Evolutionary conservation across 2,888 invertebrate genomes (phyloP), one percentile per base, ranked within the genome.

Genomic region (Gymnosoma rotundatum): DNA sequence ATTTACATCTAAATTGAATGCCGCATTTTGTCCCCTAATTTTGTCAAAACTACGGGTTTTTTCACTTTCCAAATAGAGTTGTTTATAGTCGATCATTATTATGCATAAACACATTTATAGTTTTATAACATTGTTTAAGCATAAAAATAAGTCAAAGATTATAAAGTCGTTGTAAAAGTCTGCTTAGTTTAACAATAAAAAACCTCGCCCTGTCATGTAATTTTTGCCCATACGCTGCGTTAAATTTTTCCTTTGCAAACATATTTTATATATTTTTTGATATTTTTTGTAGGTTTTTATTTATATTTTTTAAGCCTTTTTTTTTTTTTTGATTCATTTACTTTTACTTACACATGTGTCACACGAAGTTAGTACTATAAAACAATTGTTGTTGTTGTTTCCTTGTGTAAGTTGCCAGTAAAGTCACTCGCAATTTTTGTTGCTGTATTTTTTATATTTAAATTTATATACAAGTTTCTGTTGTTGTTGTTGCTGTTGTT

Each of bases 301-400:
- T 21, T 74, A 72, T 48, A 54, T 74, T 74, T 69, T 69, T 56
- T 63, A 66, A 72, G 70, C 70, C 50, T 64, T 76, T 69, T 54
- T 54, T 61, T 64, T 42, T 64, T 76, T 69, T 54, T 54, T 61
- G n/a, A 20, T 52, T 69, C 70, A 63, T 78, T 78, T 54, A 52
- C 72, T 73, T 42, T 73, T 52, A 64, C 50, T 73, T 45, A 64
- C 64, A 84, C 84, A 84, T 84, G 78, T 84, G 84, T 81, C 84
- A 84, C 78, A 70, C 58, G 36, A 74, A 58, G 18, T 48, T 20
- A 78, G 50, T 72, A 61, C 48, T 67, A 67, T 69, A 69, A 84
- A 84, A 78, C 45, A 74, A 21, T 73, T 72, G 67, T 80, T 54
- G 20, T 10, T 50, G 42, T 58, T 56, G 42, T 63, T 70, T 48